Evolutionary conservation across 2,888 invertebrate genomes (phyloP), one percentile per base, ranked within the genome.

Genomic region (Luffia ferchaultella): DNA sequence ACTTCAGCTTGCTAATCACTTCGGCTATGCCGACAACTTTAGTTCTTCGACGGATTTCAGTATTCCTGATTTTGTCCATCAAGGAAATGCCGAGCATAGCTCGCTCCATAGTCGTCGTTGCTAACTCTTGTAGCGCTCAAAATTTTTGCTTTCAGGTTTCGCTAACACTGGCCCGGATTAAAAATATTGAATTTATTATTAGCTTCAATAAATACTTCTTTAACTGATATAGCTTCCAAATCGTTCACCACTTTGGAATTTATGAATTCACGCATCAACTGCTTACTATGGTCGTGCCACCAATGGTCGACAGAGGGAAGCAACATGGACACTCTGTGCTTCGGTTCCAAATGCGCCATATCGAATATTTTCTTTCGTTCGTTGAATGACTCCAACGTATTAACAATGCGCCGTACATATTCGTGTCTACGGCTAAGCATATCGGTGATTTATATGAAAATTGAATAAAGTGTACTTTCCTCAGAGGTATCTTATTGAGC

Each of bases 291-390:
- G 16, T 47, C 47, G 30, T 47, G 47, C 47, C 47, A 47, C 47
- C 47, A 47, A 18, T 47, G 18, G 16, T 30, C 47, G 17, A 30
- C 17, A 1, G 47, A 47, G 16, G 40, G 30, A 16, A 47, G 16
- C 47, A 47, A 47, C 40, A 47, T 20, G 16, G 47, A 47, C 40
- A 47, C 30, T 47, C 40, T 20, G 18, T 47, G 47, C 47, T 47
- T 47, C 40, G 47, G 47, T 40, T 47, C 40, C 3, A 47, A 41
- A 40, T 47, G 47, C n/a, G 30, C 40, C n/a, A 47, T 47, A 18
- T 47, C 47, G 30, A 30, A 47, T 16, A 40, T 47, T 41, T 47
- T 47, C 40, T 47, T 20, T 20, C 47, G 20, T 30, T 47, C 47
- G 30, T 30, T 47, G 40, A 47, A 47, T 16, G 20, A 30, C 30